phyloP scores from a whole-genome alignment of 2,888 invertebrate species.

The Acanthosepion pharaonis region DNA sequence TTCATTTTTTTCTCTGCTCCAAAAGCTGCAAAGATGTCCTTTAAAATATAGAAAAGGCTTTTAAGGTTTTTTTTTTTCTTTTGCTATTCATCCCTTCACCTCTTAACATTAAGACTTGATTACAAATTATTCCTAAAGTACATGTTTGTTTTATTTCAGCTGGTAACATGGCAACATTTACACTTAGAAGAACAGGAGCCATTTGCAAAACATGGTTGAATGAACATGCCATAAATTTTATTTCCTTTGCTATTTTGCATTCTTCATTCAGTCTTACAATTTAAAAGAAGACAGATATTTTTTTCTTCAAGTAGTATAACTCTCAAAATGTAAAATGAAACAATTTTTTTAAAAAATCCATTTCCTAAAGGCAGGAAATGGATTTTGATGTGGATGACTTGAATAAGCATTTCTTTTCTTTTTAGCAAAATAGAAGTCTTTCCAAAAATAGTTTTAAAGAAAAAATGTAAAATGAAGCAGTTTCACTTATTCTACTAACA shows the following conservation, averaged over 20 bases:
- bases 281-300: neutral
- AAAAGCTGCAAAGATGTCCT: neutral
- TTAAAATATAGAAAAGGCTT: neutral
- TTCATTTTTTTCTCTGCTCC: neutral
- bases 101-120: neutral
- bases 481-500: neutral
- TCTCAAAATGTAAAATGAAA: neutral
- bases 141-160: constrained; percentile 15
- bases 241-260: neutral
- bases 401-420: neutral
- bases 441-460: neutral
- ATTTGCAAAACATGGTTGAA: neutral
- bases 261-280: neutral
- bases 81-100: neutral
- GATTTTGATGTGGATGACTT: constrained; percentile 33
- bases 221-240: neutral
- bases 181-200: neutral
- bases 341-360: neutral
- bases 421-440: neutral
- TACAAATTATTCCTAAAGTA: neutral
- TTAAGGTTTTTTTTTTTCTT: neutral
- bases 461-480: neutral
- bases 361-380: neutral
- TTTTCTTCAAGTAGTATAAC: neutral
- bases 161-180: neutral